Percentiles rank a stretch among this genome's conserved stretches.
Conservation (phyloP, 2,797 vertebrate species). For the Toxotes lorentzi region DNA sequence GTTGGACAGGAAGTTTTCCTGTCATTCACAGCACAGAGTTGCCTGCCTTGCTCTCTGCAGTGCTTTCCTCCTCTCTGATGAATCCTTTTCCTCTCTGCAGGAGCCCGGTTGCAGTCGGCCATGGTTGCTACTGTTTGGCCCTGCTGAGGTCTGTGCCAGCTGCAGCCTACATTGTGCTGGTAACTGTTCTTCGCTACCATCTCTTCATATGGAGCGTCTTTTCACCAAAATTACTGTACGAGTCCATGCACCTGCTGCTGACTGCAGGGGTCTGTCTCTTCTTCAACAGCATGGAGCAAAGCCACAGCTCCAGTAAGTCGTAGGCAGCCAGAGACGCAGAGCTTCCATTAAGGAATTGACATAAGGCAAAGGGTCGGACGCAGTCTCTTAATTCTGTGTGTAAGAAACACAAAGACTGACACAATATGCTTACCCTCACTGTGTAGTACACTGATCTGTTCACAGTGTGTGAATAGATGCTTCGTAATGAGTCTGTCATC, state of each 20-base stretch:
- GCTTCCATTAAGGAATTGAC: neutral
- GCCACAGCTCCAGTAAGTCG: constrained; percentile 64
- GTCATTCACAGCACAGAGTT: neutral
- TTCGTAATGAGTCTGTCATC: neutral
- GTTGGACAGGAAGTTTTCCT: constrained; percentile 5
- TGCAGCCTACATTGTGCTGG: constrained; percentile 89
- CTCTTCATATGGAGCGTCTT: constrained; percentile 99
- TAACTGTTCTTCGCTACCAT: constrained; percentile 93
- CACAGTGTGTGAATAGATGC: constrained; percentile 12
- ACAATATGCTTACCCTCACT: constrained; percentile 3
- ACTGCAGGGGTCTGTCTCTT: constrained; percentile 87
- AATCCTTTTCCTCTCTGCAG: constrained; percentile 76
- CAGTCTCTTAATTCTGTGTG: neutral
- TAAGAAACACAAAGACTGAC: constrained; percentile 10
- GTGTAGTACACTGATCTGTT: neutral
- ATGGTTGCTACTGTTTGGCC: constrained; percentile 93
- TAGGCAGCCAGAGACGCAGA: constrained; percentile 16
- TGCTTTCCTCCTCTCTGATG: constrained; percentile 47
- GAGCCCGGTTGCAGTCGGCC: constrained; percentile 85
- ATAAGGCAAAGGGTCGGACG: neutral
- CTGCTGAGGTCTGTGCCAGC: constrained; percentile 90
- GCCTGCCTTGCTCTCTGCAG: constrained; percentile 5
- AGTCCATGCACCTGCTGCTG: constrained; percentile 91
- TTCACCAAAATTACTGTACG: constrained; percentile 96
- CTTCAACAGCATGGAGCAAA: constrained; percentile 91